Evolutionary conservation across 2,113 vertebrate genomes (phyloP).

Genomic region (Okapia johnstoni): DNA sequence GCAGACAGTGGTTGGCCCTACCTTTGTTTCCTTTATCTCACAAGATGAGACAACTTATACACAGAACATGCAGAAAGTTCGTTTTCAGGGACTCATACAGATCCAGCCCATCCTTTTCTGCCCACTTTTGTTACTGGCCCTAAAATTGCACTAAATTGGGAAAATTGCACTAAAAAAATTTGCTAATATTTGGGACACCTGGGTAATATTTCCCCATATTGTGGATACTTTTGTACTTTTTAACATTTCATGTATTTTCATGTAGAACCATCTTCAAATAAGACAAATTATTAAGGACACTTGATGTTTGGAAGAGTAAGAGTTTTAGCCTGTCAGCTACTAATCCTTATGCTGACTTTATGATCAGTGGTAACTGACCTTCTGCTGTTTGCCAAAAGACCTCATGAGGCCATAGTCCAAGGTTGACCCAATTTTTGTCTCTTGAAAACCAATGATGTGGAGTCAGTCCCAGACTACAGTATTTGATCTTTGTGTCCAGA

Average conservation of each 20-base stretch:
- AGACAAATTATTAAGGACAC: background rate
- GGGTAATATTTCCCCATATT: background rate
- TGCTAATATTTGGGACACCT: background rate
- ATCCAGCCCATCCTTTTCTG: background rate
- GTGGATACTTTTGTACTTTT: background rate
- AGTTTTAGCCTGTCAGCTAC: background rate
- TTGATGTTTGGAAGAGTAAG: background rate
- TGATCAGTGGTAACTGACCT: background rate
- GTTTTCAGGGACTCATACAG: background rate
- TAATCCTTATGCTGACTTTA: background rate
- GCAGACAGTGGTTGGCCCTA: background rate
- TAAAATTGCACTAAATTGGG: too few species aligned
- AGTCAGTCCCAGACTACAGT: background rate
- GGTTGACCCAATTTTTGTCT: background rate
- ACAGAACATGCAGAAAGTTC: background rate
- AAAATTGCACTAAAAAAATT: background rate
- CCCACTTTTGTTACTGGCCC: background rate
- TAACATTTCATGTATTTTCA: background rate
- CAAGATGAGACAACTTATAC: background rate
- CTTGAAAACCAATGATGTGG: background rate
- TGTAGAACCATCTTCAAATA: background rate
- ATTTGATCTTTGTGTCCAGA: background rate
- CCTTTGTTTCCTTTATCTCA: background rate
- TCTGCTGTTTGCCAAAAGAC: background rate
- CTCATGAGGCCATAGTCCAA: background rate